These are phyloP conservation scores for Betta splendens DNA, from an alignment of 2,797 vertebrate genomes.

Conservation along the genomic window DNA sequence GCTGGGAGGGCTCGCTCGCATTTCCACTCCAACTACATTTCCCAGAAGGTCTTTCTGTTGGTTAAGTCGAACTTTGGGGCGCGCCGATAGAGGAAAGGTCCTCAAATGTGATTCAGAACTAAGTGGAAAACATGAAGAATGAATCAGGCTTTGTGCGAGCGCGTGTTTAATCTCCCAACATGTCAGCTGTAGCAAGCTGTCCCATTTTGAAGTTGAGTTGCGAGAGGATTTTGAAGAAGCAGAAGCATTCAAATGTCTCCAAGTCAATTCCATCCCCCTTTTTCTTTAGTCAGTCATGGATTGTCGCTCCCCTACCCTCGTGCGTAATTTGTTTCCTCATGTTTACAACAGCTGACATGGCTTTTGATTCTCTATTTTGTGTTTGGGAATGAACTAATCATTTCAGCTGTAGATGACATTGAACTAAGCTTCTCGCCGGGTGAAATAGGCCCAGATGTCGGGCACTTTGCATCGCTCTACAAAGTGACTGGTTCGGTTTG, in stretches of 20 bases:
- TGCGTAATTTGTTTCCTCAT: slow-evolving; percentile 74
- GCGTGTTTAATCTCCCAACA: slow-evolving; percentile 66
- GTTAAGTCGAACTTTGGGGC: slow-evolving; percentile 55
- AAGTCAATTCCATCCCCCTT: slow-evolving; percentile 68
- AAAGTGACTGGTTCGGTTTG: slow-evolving; percentile 52
- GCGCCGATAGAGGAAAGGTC: slow-evolving; percentile 61
- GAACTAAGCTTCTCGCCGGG: slow-evolving; percentile 38
- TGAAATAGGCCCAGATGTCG: slow-evolving; percentile 39
- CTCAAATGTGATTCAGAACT: slow-evolving; percentile 64
- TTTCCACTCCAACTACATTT: slow-evolving; percentile 74
- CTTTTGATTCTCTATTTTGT: slow-evolving; percentile 71
- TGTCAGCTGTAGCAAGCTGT: slow-evolving; percentile 59
- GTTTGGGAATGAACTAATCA: slow-evolving; percentile 69
- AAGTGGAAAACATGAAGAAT: slow-evolving; percentile 64
- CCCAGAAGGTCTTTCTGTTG: slow-evolving; percentile 67
- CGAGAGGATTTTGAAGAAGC: slow-evolving; percentile 63
- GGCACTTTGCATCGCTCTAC: slow-evolving; percentile 48
- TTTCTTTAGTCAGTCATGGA: slow-evolving; percentile 71
- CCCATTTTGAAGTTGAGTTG: slow-evolving; percentile 61
- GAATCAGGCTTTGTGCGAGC: slow-evolving; percentile 59
- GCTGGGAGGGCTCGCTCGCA: slow-evolving; percentile 62
- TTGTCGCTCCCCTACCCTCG: slow-evolving; percentile 61
- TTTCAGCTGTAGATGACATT: slow-evolving; percentile 52
- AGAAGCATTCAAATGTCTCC: slow-evolving; percentile 66
- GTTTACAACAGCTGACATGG: slow-evolving; percentile 77